phyloP scores from a whole-genome alignment of 2,888 invertebrate species.

The Hypomecis atomaria region DNA sequence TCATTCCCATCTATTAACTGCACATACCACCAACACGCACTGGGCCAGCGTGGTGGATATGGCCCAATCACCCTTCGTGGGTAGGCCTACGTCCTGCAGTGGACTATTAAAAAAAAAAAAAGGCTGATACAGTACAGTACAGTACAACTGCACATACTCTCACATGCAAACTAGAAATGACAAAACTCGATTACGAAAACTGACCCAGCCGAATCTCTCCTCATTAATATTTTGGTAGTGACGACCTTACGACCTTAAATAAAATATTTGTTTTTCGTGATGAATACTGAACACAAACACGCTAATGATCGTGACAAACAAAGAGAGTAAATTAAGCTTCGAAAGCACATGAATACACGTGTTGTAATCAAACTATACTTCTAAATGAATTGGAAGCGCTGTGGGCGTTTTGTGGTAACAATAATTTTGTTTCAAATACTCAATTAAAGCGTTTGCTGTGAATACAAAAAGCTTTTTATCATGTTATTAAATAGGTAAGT shows the following conservation, averaged over 20 bases:
- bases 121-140: no score
- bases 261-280: not conserved
- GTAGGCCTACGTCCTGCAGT: no score
- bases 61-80: no score
- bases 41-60: no score
- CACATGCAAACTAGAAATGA: no score
- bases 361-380: not conserved
- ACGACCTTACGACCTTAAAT: conserved; percentile 1
- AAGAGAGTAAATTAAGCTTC: not conserved
- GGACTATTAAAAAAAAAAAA: no score
- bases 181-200: no score
- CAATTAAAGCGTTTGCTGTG: not conserved
- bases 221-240: not conserved
- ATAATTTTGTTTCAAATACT: not conserved
- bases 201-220: not conserved
- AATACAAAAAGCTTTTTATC: conserved; percentile 5
- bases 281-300: conserved; percentile 1
- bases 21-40: no score
- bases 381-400: no score
- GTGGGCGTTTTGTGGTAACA: not conserved
- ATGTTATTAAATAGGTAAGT: not conserved
- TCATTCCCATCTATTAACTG: no score
- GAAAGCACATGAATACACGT: not conserved
- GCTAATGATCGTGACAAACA: conserved; percentile 7
- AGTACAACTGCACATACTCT: no score